These are phyloP conservation scores for Pyxicephalus adspersus DNA, from an alignment of 2,113 vertebrate genomes.

Conservation along the genomic window DNA sequence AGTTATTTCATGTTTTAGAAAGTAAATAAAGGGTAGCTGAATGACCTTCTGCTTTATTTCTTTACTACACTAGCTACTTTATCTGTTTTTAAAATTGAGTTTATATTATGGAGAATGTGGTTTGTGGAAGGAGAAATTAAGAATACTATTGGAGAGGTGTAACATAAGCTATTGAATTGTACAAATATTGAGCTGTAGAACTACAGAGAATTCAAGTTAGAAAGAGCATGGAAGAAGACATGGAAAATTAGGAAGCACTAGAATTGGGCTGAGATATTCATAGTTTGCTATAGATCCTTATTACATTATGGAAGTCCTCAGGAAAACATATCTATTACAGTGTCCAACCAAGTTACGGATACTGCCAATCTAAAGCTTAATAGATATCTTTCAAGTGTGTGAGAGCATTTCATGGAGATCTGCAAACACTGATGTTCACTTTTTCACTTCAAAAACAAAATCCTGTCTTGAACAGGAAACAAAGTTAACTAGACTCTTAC, in stretches of 20 bases:
- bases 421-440: conserved; percentile 13
- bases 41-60: too few relatives aligned
- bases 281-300: conserved; percentile 39
- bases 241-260: background rate
- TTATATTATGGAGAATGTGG: too few relatives aligned
- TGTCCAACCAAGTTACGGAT: conserved; percentile 9
- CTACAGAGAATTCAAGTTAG: background rate
- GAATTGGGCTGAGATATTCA: conserved; percentile 17
- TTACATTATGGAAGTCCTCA: conserved; percentile 37
- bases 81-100: too few relatives aligned
- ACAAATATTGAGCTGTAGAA: too few relatives aligned
- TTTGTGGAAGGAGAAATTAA: too few relatives aligned
- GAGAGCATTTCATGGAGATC: conserved; percentile 23
- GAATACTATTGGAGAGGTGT: too few relatives aligned
- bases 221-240: background rate
- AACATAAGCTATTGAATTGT: too few relatives aligned
- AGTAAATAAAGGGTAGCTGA: too few relatives aligned
- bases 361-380: conserved; percentile 22
- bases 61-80: too few relatives aligned
- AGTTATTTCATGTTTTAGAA: too few relatives aligned
- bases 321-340: conserved; percentile 27
- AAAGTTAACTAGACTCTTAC: conserved; percentile 37
- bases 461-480: conserved; percentile 31
- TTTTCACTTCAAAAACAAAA: conserved; percentile 43
- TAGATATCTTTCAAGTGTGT: conserved; percentile 34